A percentile compares a stretch with the other conserved stretches of the same genome.
Evolutionary conservation across 2,797 vertebrate species (phyloP).

Genomic region (Parotocinclus haroldoi): DNA sequence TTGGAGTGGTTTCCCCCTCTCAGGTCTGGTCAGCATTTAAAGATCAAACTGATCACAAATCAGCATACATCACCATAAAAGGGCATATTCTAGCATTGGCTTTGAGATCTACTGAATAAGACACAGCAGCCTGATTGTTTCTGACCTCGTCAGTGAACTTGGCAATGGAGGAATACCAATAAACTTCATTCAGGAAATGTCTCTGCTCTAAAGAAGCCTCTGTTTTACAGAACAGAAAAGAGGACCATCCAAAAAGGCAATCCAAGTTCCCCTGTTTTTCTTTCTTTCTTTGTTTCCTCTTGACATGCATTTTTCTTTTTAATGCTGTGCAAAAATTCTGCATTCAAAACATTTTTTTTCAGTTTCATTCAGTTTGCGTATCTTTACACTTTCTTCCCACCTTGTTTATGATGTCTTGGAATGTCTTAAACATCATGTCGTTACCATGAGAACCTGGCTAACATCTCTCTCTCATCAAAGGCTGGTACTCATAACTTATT

Average conservation of each 20-base stretch:
- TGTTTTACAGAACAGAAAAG: constrained; percentile 43
- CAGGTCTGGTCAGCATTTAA: constrained; percentile 18
- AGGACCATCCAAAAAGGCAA: constrained; percentile 41
- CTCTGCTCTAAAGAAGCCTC: constrained; percentile 55
- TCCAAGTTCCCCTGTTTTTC: constrained; percentile 22
- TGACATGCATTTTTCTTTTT: not conserved
- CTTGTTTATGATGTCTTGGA: constrained; percentile 20
- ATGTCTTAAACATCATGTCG: not conserved
- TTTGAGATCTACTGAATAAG: constrained; percentile 49
- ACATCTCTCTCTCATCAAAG: constrained; percentile 17
- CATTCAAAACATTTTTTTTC: not conserved
- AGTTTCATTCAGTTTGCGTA: not conserved
- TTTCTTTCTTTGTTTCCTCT: not conserved
- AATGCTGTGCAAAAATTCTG: constrained; percentile 2
- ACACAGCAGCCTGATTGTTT: constrained; percentile 58
- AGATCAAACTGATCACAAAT: constrained; percentile 27
- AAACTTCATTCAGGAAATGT: constrained; percentile 53
- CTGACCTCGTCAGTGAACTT: constrained; percentile 60
- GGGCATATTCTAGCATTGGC: constrained; percentile 14
- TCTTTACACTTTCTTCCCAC: not conserved
- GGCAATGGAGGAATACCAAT: constrained; percentile 65
- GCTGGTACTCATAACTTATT: constrained; percentile 31
- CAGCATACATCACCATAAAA: constrained; percentile 12
- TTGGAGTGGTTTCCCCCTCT: not conserved
- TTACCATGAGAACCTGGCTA: constrained; percentile 33